These are phyloP conservation scores for Balaeniceps rex DNA, from an alignment of 2,113 vertebrate species.

Conservation along the genomic window DNA sequence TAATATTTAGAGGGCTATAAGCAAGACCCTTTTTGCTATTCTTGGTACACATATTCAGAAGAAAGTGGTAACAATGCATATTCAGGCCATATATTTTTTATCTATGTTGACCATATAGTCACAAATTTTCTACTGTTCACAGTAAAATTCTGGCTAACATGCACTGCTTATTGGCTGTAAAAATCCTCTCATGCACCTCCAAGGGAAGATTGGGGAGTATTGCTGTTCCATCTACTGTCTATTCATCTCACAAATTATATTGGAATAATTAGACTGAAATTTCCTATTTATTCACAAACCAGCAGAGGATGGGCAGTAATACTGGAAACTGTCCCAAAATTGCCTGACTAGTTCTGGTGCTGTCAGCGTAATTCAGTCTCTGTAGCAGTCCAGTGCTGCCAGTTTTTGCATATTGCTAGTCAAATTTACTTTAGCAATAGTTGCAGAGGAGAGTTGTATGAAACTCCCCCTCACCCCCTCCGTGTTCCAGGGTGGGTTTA, in stretches of 20 bases:
- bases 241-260: background rate
- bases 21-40: background rate
- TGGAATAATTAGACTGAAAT: background rate
- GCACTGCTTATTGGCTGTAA: background rate
- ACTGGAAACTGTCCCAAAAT: background rate
- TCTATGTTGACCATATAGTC: background rate
- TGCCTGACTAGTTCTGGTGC: background rate
- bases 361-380: background rate
- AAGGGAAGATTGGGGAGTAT: background rate
- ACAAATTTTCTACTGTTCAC: background rate
- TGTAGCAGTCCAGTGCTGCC: background rate
- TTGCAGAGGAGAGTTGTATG: background rate
- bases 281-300: background rate
- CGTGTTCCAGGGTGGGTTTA: background rate
- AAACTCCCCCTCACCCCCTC: accelerated
- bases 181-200: background rate
- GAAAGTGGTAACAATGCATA: background rate
- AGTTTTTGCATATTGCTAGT: background rate
- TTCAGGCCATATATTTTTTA: background rate
- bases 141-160: background rate
- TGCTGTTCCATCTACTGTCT: background rate
- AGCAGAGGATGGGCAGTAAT: background rate
- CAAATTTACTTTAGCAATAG: background rate
- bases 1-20: background rate
- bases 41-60: background rate